Conservation (phyloP, 2,797 vertebrate species). For the Synanceia verrucosa region DNA sequence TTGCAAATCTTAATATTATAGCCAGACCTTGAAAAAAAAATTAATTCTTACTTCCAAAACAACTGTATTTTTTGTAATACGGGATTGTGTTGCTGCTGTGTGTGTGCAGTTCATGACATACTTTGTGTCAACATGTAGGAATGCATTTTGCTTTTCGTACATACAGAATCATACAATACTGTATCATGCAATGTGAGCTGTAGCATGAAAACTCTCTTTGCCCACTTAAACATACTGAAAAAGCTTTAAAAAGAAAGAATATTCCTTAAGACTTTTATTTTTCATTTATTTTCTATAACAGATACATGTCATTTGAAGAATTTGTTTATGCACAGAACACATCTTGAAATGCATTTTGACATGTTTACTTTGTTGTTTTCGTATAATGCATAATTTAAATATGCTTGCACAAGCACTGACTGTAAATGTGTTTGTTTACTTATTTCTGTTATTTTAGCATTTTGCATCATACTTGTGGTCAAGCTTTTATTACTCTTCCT, state of each 20-base stretch:
- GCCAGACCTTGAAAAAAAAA: slow-evolving; percentile 67
- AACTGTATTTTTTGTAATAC: neutral
- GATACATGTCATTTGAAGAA: neutral
- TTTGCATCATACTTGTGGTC: slow-evolving; percentile 1
- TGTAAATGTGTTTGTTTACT: neutral
- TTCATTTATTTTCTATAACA: slow-evolving; percentile 1
- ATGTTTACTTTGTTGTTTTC: neutral
- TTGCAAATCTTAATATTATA: slow-evolving; percentile 84
- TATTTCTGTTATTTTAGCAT: slow-evolving; percentile 4
- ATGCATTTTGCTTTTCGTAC: neutral
- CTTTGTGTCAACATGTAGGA: neutral
- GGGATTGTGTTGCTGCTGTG: neutral
- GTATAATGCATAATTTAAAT: neutral
- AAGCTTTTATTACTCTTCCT: slow-evolving; percentile 20
- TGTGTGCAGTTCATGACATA: neutral
- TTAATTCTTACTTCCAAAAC: slow-evolving; percentile 18
- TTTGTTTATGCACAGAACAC: neutral
- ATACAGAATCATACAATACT: neutral
- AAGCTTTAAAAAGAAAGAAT: slow-evolving; percentile 1
- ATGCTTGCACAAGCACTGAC: neutral
- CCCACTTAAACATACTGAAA: neutral
- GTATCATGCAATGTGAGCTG: neutral
- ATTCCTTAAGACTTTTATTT: neutral
- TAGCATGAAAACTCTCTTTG: neutral
- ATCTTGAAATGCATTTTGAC: neutral